Evolutionary conservation across 2,797 vertebrate genomes (phyloP).

Genomic region (Crotalus adamanteus): DNA sequence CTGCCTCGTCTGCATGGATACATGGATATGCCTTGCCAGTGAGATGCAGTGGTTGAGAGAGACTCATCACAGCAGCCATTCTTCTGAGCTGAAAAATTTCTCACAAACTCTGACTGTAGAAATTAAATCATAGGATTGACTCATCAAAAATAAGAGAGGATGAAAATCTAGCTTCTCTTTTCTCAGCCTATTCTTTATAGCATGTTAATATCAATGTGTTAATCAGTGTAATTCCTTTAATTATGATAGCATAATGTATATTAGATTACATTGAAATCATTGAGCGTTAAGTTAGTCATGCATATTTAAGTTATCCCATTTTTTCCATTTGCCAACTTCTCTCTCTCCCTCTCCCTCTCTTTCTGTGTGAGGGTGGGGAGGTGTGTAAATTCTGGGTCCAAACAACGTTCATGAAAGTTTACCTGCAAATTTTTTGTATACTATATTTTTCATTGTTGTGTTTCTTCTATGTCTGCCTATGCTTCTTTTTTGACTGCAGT

Average conservation of each 20-base stretch:
- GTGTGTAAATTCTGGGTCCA: not conserved
- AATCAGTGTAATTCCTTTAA: not conserved
- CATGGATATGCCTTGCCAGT: not conserved
- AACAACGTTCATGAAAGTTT: not conserved
- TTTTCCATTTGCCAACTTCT: not conserved
- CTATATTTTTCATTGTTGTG: not conserved
- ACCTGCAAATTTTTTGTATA: not conserved
- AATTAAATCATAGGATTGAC: not conserved
- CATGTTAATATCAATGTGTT: not conserved
- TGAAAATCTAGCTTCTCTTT: not conserved
- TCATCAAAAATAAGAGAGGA: not conserved
- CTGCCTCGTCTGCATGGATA: not conserved
- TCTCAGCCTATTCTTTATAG: not conserved
- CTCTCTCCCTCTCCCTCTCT: no score
- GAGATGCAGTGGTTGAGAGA: not conserved
- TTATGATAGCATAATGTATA: not conserved
- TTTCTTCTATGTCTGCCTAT: not conserved
- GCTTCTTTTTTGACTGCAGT: conserved; percentile 69
- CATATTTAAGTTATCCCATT: not conserved
- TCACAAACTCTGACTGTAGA: not conserved
- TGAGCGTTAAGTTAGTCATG: not conserved
- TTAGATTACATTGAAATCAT: not conserved
- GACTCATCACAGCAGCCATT: not conserved
- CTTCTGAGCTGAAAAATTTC: not conserved
- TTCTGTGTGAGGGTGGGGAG: not conserved